phyloP scores from a whole-genome alignment of 1,140 invertebrate genomes.

The Cataglyphis hispanica region DNA sequence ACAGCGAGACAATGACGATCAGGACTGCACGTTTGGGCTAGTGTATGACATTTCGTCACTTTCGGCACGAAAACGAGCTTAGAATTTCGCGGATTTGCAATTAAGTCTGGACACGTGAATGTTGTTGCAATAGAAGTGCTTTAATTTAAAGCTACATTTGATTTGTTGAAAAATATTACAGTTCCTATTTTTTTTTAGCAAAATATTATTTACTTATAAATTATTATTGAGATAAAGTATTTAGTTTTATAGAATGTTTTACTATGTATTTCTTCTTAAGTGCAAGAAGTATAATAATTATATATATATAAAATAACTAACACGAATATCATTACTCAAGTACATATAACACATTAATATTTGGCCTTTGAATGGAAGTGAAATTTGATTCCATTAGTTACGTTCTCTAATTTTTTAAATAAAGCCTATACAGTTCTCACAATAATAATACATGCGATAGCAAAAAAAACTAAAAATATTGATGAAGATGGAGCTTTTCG shows the following conservation, averaged over 20 bases:
- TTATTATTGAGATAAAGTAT: constrained; percentile 12
- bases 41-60: constrained; percentile 60
- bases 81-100: constrained; percentile 54
- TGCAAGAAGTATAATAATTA: no score
- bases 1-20: constrained; percentile 59
- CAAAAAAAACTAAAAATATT: constrained; percentile 30
- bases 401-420: constrained; percentile 13
- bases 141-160: constrained; percentile 1
- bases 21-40: constrained; percentile 52
- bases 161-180: constrained; percentile 35
- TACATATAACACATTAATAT: constrained; percentile 1
- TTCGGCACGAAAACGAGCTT: constrained; percentile 64
- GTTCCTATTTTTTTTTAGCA: constrained; percentile 52
- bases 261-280: not conserved
- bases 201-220: constrained; percentile 31
- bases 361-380: constrained; percentile 49
- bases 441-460: not conserved
- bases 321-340: not conserved
- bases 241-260: constrained; percentile 39
- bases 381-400: constrained; percentile 23
- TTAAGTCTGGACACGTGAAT: constrained; percentile 15
- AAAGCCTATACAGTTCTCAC: constrained; percentile 28
- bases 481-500: not conserved
- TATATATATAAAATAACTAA: no score
- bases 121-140: constrained; percentile 33